These are phyloP conservation scores for Chrysotoxum bicinctum DNA, from an alignment of 2,888 invertebrate species.

Conservation along the genomic window DNA sequence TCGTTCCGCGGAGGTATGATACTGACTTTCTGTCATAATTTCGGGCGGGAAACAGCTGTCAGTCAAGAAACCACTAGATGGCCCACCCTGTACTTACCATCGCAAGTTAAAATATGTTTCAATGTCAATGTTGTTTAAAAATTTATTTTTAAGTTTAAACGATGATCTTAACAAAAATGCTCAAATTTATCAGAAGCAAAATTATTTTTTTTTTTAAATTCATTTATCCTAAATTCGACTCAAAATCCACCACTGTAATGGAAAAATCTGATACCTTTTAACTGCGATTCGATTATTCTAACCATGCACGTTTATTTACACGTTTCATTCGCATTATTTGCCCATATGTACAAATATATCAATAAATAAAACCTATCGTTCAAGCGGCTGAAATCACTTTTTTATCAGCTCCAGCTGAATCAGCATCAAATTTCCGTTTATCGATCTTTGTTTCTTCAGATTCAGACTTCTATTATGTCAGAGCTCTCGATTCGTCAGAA, in stretches of 20 bases:
- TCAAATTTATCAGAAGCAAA: too few relatives aligned
- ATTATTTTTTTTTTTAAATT: too few relatives aligned
- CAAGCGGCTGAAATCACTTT: neutral
- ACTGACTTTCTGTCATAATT: too few relatives aligned
- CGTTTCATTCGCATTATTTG: slow-evolving; percentile 24
- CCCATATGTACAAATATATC: neutral
- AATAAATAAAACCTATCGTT: neutral
- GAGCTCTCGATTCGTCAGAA: neutral
- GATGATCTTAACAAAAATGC: too few relatives aligned
- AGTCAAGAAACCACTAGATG: too few relatives aligned
- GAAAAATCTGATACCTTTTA: neutral
- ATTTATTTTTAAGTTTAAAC: too few relatives aligned
- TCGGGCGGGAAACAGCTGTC: too few relatives aligned
- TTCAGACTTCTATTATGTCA: slow-evolving; percentile 25
- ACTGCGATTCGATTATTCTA: neutral
- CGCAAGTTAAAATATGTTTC: too few relatives aligned
- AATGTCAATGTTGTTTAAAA: too few relatives aligned
- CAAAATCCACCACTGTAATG: neutral
- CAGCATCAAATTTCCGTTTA: slow-evolving; percentile 23
- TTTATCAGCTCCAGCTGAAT: slow-evolving; percentile 14
- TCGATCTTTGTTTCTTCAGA: neutral
- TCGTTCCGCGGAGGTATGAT: too few relatives aligned
- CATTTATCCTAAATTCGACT: too few relatives aligned
- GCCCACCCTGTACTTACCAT: too few relatives aligned
- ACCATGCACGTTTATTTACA: slow-evolving; percentile 4